phyloP scores from a whole-genome alignment of 2,113 vertebrate species.

The Amphiprion percula region DNA sequence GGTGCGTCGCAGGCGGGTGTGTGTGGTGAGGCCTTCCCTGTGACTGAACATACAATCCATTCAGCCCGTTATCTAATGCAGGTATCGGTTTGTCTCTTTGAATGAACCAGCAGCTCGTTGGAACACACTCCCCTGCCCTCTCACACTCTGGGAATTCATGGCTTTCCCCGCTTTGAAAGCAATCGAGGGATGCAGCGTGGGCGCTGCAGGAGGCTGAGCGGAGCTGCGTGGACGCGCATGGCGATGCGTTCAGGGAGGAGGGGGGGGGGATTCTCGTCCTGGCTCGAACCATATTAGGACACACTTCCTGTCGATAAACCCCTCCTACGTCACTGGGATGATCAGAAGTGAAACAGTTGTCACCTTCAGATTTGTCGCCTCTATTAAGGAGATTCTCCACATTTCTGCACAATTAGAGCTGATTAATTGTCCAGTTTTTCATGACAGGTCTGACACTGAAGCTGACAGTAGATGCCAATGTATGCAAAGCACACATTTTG shows the following conservation, averaged over 20 bases:
- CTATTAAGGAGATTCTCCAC: not conserved
- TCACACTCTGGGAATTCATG: slow-evolving; percentile 39
- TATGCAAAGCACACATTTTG: no score
- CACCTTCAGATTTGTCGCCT: slow-evolving; percentile 18
- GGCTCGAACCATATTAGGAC: slow-evolving; percentile 75
- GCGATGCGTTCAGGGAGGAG: slow-evolving; percentile 12
- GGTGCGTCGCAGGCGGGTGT: not conserved
- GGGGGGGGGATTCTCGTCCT: slow-evolving; percentile 57
- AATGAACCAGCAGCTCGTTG: not conserved
- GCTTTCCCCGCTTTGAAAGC: slow-evolving; percentile 65
- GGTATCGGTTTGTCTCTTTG: not conserved
- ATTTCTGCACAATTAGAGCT: not conserved
- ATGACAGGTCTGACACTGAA: no score
- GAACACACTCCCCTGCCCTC: not conserved
- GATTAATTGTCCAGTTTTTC: no score
- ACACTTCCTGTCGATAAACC: slow-evolving; percentile 58
- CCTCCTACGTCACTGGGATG: slow-evolving; percentile 59
- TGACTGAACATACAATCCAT: not conserved
- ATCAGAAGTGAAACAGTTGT: slow-evolving; percentile 16
- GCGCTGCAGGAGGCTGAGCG: slow-evolving; percentile 52
- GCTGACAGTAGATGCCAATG: no score
- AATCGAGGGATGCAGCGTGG: slow-evolving; percentile 33
- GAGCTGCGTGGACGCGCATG: slow-evolving; percentile 48
- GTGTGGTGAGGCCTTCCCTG: not conserved
- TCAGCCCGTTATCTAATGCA: not conserved